phyloP scores from a whole-genome alignment of 2,113 vertebrate genomes.

The Syngnathus floridae region DNA sequence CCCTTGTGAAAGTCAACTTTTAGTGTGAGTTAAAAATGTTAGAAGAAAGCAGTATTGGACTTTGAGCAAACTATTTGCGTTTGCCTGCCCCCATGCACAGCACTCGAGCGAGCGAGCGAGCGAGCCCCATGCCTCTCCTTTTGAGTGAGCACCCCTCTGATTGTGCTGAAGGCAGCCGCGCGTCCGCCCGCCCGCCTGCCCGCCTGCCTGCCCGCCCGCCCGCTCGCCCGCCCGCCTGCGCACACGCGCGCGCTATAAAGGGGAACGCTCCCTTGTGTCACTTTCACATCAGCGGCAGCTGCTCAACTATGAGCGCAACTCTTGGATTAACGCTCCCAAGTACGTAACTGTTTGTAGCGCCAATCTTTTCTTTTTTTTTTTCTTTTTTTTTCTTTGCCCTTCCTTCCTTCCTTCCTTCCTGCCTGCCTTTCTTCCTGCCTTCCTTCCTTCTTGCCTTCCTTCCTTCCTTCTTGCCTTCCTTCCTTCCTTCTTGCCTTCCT shows the following conservation, averaged over 20 bases:
- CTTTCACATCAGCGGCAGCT: conserved; percentile 34
- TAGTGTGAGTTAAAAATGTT: not conserved
- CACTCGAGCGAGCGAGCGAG: not conserved
- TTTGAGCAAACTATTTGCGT: conserved; percentile 18
- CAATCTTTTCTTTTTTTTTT: not conserved
- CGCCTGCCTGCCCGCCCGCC: no score
- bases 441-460: no score
- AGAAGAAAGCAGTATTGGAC: not conserved
- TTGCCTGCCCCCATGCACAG: not conserved
- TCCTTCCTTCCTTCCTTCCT: no score
- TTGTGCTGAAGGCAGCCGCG: conserved; percentile 34
- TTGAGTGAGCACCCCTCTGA: conserved; percentile 43
- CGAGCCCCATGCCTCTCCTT: conserved; percentile 16
- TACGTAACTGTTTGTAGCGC: conserved; percentile 50
- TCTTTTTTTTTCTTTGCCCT: no score
- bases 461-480: no score
- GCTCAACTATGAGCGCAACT: conserved; percentile 43
- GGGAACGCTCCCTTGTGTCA: conserved; percentile 34
- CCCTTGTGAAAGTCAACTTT: not conserved
- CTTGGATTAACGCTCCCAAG: conserved; percentile 72
- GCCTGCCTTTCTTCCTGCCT: no score
- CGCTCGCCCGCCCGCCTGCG: no score
- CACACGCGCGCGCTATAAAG: conserved; percentile 61
- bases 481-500: no score
- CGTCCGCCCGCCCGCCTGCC: no score